These are phyloP conservation scores for Diadophis punctatus DNA, from an alignment of 2,113 vertebrate species.

Conservation along the genomic window DNA sequence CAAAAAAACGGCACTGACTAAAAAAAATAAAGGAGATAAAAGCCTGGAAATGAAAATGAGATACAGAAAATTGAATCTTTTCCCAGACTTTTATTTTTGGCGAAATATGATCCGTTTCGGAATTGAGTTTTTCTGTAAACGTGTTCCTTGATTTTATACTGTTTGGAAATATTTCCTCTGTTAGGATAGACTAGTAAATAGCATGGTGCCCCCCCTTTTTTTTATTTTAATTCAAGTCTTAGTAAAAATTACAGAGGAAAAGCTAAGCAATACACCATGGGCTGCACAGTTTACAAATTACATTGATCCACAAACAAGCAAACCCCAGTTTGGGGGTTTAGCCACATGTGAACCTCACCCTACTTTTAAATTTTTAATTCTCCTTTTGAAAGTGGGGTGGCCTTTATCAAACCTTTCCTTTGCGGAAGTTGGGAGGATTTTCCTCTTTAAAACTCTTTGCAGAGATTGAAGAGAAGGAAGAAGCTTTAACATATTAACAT, in stretches of 20 bases:
- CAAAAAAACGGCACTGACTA: neutral
- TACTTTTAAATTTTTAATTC: neutral
- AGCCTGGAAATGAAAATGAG: neutral
- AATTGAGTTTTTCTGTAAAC: neutral
- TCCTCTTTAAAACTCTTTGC: neutral
- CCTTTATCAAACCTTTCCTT: neutral
- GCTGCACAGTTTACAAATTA: neutral
- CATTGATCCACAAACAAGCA: neutral
- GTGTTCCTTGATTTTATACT: neutral
- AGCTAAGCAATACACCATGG: neutral
- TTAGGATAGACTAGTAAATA: neutral
- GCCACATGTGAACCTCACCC: neutral
- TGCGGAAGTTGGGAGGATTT: neutral
- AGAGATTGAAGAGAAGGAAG: neutral
- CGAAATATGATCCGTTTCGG: neutral
- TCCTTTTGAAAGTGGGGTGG: neutral
- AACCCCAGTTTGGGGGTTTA: neutral
- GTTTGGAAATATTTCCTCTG: neutral
- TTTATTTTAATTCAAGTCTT: neutral
- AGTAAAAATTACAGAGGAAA: neutral
- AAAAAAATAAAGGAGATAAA: neutral
- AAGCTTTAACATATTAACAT: neutral
- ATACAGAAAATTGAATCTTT: neutral
- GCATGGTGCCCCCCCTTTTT: neutral
- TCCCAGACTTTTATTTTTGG: neutral